Evolutionary conservation across 2,113 vertebrate genomes (phyloP).

Genomic region (Ptilonorhynchus violaceus): DNA sequence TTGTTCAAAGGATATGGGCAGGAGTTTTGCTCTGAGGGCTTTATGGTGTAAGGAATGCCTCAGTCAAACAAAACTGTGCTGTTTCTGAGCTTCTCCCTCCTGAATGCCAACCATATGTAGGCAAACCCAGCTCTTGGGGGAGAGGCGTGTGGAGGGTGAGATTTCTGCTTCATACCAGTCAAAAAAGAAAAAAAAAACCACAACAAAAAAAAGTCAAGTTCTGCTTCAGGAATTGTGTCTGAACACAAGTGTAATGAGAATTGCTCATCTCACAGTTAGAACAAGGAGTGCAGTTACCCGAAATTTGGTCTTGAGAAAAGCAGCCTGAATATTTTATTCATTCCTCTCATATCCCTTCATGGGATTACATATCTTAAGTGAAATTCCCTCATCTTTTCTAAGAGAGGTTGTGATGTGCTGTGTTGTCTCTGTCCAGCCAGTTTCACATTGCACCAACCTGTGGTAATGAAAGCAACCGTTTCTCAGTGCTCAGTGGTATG

Average conservation of each 20-base stretch:
- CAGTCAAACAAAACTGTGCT: neutral
- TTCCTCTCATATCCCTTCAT: neutral
- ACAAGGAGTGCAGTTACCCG: neutral
- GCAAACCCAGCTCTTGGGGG: neutral
- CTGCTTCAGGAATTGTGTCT: neutral
- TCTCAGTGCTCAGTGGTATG: neutral
- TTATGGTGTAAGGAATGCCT: neutral
- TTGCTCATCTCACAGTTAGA: conserved; percentile 14
- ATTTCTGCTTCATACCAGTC: neutral
- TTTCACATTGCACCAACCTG: neutral
- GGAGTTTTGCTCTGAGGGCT: neutral
- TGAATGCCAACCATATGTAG: neutral
- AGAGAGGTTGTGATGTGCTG: neutral
- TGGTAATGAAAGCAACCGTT: neutral
- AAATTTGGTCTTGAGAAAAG: conserved; percentile 14
- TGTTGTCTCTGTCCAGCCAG: neutral
- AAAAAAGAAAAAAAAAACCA: neutral
- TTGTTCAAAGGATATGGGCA: neutral
- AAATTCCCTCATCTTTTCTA: neutral
- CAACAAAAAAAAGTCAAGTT: neutral
- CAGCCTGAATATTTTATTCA: conserved; percentile 22
- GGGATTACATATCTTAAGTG: neutral
- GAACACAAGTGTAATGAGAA: neutral
- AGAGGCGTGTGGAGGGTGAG: neutral
- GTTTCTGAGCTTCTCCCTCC: neutral